Conservation (phyloP, 2,888 invertebrate genomes). For the Mystacides longicornis region DNA sequence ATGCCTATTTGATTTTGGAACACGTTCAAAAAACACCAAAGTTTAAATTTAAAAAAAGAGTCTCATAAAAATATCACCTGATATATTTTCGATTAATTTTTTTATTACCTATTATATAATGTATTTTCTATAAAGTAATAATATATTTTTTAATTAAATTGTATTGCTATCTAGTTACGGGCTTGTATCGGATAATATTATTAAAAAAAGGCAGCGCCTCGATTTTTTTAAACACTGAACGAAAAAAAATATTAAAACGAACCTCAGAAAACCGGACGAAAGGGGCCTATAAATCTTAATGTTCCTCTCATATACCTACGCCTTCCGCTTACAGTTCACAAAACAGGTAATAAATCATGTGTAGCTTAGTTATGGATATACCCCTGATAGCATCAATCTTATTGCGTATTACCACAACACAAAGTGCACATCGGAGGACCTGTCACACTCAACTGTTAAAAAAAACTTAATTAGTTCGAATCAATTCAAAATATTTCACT, state of each 20-base stretch:
- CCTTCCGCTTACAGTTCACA: constrained; percentile 15
- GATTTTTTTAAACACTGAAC: background rate
- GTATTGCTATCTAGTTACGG: constrained; percentile 1
- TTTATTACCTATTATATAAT: background rate
- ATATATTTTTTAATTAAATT: constrained; percentile 2
- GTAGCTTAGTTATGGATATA: too few species aligned
- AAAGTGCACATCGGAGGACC: background rate
- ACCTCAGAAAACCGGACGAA: constrained; percentile 13
- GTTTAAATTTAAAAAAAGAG: background rate
- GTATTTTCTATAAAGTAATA: background rate
- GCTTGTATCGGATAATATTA: background rate
- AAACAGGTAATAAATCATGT: constrained; percentile 10
- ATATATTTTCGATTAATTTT: background rate
- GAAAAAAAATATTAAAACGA: constrained; percentile 11
- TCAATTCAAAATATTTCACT: too few species aligned
- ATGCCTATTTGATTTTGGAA: background rate
- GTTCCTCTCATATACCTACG: constrained; percentile 11
- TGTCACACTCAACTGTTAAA: background rate
- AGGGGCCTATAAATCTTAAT: constrained; percentile 12
- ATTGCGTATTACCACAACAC: background rate
- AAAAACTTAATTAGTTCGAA: too few species aligned
- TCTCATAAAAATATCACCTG: too few species aligned
- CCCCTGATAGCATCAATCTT: background rate
- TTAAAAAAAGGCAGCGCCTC: constrained; percentile 1
- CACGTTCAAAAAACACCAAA: background rate